Evolutionary conservation across 2,113 vertebrate species (phyloP).

Genomic region (Pangasianodon hypophthalmus): DNA sequence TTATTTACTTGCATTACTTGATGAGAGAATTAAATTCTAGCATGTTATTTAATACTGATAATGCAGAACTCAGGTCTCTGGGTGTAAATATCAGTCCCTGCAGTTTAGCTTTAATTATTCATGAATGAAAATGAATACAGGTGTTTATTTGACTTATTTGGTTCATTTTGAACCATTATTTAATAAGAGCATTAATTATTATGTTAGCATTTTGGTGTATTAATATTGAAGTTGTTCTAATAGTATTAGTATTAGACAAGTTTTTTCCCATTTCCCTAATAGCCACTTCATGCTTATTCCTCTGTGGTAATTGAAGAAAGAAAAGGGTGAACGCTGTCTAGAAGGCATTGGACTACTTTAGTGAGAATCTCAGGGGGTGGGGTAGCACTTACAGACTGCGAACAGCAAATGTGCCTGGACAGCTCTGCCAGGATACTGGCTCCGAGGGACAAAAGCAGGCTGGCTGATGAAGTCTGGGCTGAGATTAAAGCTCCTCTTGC

Average conservation of each 20-base stretch:
- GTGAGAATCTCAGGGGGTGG: slow-evolving; percentile 26
- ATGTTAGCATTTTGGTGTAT: background rate
- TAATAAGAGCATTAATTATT: background rate
- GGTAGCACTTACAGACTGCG: slow-evolving; percentile 67
- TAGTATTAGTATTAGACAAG: background rate
- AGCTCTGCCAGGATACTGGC: slow-evolving; percentile 59
- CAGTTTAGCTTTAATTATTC: background rate
- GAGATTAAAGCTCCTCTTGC: slow-evolving; percentile 14
- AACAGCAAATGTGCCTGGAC: slow-evolving; percentile 71
- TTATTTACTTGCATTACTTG: background rate
- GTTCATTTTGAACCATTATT: background rate
- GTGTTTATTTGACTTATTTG: background rate
- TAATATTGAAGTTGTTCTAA: background rate
- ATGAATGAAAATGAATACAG: background rate
- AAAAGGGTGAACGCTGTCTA: slow-evolving; percentile 52
- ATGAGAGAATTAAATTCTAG: background rate
- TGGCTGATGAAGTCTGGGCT: slow-evolving; percentile 42
- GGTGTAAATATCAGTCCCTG: background rate
- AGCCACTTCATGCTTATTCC: background rate
- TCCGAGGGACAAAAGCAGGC: slow-evolving; percentile 56
- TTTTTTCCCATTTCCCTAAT: background rate
- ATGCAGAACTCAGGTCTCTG: background rate
- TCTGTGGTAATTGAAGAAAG: background rate
- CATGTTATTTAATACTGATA: background rate
- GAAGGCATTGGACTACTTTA: slow-evolving; percentile 63